Evolutionary conservation across 2,113 vertebrate genomes (phyloP), one percentile per base, ranked within the genome.

Genomic region (Cynoglossus semilaevis): DNA sequence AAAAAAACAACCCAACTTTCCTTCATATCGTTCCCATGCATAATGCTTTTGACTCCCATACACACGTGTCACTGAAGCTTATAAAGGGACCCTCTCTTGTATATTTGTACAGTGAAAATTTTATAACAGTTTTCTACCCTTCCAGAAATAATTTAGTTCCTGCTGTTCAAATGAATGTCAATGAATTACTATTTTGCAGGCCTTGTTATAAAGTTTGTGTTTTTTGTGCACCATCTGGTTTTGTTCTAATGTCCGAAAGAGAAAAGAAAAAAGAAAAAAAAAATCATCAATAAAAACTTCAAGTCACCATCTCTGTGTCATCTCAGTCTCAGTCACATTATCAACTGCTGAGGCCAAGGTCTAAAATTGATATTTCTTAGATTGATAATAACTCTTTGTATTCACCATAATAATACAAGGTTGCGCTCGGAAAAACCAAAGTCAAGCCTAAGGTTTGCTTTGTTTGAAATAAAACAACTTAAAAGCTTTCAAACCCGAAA

Each of bases 121-220:
- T 98, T 98, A 90, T 83, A 96, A 96, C 94, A 85, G 85, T 93
- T 97, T 97, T 97, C 91, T 98, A 98, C 93, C 92, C 90, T 93
- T 88, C 87, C 91, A 92, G 89, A 93, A 93, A 92, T 75, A 1
- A 79, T 96, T 95, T 98, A 93, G 92, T 93, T 91, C 91, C 90
- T 77, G 91, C 93, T 91, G 92, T 94, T 92, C 86, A 91, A 90
- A 76, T 91, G 92, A 91, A 91, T 93, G 94, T 91, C 87, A 88
- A 86, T 68, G 53, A 83, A 76, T 89, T 90, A 78, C 89, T 88
- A 87, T 89, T 92, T 90, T 88, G 22, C 91, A 89, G 87, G 89
- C 87, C 79, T 82, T 82, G 90, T 88, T 88, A 89, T 90, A 91
- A 91, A 88, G 71, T 87, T 86, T 87, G 90, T 93, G 93, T 92